phyloP scores from a whole-genome alignment of 2,888 invertebrate species.

The Polydrusus pterygomalis region DNA sequence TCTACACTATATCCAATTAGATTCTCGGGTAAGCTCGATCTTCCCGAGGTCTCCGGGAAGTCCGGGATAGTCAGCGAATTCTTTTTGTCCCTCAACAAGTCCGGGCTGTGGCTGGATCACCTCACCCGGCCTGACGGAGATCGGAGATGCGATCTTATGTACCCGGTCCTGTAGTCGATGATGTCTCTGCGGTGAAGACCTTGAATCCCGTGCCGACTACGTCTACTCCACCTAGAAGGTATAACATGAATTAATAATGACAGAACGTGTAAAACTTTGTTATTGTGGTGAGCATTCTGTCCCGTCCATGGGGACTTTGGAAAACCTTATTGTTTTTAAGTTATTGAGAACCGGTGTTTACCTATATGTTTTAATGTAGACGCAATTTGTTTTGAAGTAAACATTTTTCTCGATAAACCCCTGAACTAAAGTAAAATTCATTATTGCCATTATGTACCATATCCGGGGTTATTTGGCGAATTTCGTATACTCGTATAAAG shows the following conservation, averaged over 20 bases:
- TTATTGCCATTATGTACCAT: too few species aligned
- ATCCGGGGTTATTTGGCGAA: too few species aligned
- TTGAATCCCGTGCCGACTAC: conserved; percentile 75
- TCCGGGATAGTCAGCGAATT: conserved; percentile 39
- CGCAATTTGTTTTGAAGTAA: too few species aligned
- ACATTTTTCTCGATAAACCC: too few species aligned
- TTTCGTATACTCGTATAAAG: too few species aligned
- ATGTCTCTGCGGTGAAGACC: conserved; percentile 77
- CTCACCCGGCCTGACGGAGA: conserved; percentile 95
- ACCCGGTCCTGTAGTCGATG: conserved; percentile 88
- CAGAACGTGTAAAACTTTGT: too few species aligned
- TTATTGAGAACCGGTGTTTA: too few species aligned
- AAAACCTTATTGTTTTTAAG: too few species aligned
- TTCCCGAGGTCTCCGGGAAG: conserved; percentile 32
- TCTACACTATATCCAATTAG: conserved; percentile 43
- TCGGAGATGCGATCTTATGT: conserved; percentile 93
- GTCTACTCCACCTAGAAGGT: conserved; percentile 85
- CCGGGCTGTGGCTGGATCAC: conserved; percentile 77
- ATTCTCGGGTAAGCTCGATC: conserved; percentile 51
- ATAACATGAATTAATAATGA: background rate
- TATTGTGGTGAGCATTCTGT: too few species aligned
- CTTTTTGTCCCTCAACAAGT: conserved; percentile 26
- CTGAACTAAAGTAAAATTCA: too few species aligned
- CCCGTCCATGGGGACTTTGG: too few species aligned
- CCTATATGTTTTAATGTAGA: too few species aligned